Percentiles rank a stretch among this genome's conserved stretches.
Evolutionary conservation across 2,113 vertebrate species (phyloP).

Genomic region (Salvator merianae): DNA sequence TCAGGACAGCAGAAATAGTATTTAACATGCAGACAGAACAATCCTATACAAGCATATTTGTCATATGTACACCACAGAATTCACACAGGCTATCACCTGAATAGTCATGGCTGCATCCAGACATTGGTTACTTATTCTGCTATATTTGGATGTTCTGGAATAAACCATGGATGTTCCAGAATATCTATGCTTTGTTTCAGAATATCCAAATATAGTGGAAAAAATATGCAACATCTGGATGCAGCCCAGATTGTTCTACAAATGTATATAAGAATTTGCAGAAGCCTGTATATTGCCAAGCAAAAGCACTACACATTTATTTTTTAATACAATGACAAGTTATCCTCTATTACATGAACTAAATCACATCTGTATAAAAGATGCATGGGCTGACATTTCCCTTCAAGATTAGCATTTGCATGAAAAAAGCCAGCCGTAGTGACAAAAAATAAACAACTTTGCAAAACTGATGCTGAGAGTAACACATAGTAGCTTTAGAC

Average conservation of each 20-base stretch:
- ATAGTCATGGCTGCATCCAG: not conserved
- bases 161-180: no score
- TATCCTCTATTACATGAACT: conserved; percentile 30
- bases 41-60: not conserved
- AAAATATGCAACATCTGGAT: no score
- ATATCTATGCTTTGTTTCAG: no score
- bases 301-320: not conserved
- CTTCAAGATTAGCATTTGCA: conserved; percentile 32
- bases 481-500: not conserved
- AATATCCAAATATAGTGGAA: no score
- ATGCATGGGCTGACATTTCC: conserved; percentile 4
- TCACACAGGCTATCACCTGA: not conserved
- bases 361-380: conserved; percentile 41
- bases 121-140: no score
- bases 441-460: conserved; percentile 33
- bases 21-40: not conserved
- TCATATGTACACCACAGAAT: not conserved
- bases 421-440: conserved; percentile 7
- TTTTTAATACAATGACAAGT: conserved; percentile 39
- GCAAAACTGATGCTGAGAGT: conserved; percentile 29
- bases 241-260: not conserved
- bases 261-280: conserved; percentile 14
- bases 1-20: not conserved
- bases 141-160: no score
- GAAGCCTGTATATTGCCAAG: not conserved